Conservation (phyloP, 2,113 vertebrate species). For the Oreochromis spilurus region DNA sequence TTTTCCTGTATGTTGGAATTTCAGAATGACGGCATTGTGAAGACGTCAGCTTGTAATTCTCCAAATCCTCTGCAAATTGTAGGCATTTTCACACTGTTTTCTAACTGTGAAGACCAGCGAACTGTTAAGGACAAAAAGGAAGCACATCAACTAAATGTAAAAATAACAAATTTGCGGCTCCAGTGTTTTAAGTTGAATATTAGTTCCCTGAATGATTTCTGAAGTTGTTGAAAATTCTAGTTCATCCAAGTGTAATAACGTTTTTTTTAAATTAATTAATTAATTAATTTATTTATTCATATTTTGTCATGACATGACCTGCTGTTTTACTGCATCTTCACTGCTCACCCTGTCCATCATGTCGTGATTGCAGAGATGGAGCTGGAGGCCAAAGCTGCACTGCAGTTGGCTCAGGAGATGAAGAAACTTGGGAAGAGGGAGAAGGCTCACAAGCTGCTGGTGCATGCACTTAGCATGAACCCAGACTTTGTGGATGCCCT, state of each 20-base stretch:
- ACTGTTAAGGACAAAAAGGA: neutral
- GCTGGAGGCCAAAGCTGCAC: constrained; percentile 84
- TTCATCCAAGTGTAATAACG: neutral
- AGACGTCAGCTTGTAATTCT: neutral
- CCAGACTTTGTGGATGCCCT: constrained; percentile 88
- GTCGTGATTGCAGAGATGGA: constrained; percentile 74
- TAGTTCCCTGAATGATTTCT: neutral
- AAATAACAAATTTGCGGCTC: neutral
- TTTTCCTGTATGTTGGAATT: neutral
- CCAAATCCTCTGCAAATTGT: neutral
- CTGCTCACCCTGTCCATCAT: neutral
- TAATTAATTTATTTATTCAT: fast-evolving
- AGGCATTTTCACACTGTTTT: neutral
- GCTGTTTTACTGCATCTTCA: neutral
- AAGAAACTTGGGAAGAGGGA: constrained; percentile 88
- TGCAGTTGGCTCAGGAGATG: constrained; percentile 94
- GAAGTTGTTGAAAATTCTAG: neutral
- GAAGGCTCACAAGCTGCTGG: constrained; percentile 90
- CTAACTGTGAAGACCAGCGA: neutral
- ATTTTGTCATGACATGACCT: neutral
- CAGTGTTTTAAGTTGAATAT: neutral
- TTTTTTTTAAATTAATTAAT: fast-evolving
- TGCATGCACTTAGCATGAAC: constrained; percentile 89
- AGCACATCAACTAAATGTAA: neutral
- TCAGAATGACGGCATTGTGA: neutral